Base-by-base conservation (phyloP, 2,797 vertebrate species). In the Philypnodon macrostomus region DNA sequence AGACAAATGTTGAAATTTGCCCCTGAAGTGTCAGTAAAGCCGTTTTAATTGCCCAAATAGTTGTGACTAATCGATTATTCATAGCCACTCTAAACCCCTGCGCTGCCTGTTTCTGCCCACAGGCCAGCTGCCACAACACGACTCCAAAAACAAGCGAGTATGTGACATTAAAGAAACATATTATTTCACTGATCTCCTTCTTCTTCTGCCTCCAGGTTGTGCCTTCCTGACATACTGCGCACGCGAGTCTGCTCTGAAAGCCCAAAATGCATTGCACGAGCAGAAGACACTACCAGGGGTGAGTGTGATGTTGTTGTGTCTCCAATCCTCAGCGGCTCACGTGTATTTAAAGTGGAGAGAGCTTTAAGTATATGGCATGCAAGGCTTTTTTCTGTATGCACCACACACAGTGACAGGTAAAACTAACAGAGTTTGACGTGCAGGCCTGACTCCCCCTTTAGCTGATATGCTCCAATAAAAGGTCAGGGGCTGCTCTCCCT, bases 261-360 rank as follows among this genome's bases (percentile, higher is more conserved):
- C 93, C 86, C 93, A 95, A 88, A 95, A 93, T 70, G 93, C 93
- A 63, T 71, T 95, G 81, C 93, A 95, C 19, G 93, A 95, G 85
- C 94, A 95, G 88, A 95, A 95, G 88, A 95, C 93, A 2, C 87
- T 94, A 79, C 93, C 94, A 19, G 94, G 94, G 93, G 94, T 95
- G 85, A 94, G 94, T 93, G 63, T 66, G 55, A 33, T 23, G 21
- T 54, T 50, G 30, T 77, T 41, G 75, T 39, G 72, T 54, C 48
- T 42, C 10, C 14, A 41, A 46, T 58, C 45, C 53, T 62, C 53
- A 13, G 11, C 53, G n/a, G 11, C 39, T n/a, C 5, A n/a, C 21
- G 38, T 26, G 24, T 45, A 26, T 55, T 14, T 29, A 23, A 37
- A 18, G n/a, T 24, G 47, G 39, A 59, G 35, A 31, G 35, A 31